Base-by-base conservation (phyloP, 2,888 invertebrate species). In the Lutraria lutraria region DNA sequence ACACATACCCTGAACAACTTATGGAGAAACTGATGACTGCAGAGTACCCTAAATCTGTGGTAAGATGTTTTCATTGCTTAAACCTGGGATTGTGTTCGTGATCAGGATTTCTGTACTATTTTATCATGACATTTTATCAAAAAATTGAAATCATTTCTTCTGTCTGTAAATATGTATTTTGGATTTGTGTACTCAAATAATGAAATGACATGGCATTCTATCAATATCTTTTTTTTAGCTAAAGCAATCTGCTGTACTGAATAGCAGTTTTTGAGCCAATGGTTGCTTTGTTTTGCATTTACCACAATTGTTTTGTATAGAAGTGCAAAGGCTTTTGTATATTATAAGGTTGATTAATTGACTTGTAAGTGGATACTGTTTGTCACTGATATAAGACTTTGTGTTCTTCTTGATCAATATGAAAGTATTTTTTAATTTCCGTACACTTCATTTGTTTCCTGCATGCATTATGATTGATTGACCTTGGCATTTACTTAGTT, bases 1-100 rank as follows among this genome's bases (percentile, higher is more conserved):
- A 97, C 90, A 93, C 97, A 0, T 97, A 97, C 94, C 97, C 97
- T 0, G 98, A 98, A 95, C 97, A 98, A 94, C 97, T 98, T 34
- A 96, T 98, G 86, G 98, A 98, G 94, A 95, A 95, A 87, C 95
- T 96, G 86, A 94, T 96, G 89, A 95, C 94, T 82, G 97, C 98
- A 6, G 97, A 97, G 3, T 97, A 97, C 90, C 97, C 97, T 0
- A 97, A 97, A 93, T 97, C 97, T 88, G 97, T 98, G 85, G 96
- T 96, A 89, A 90, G 95, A 93, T 13, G 43, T 15, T 63, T 25
- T 63, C 8, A 63, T 63, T n/a, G 63, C 15, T 63, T 10, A 12
- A 63, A 25, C 21, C n/a, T 25, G 25, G 12, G 10, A 63, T 63
- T 63, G 2, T 63, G 0, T 25, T 25, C 56, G 19, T 56, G 56